Percentiles rank a stretch among this genome's conserved stretches.
phyloP scores from a whole-genome alignment of 2,113 vertebrate species.

The Elanus axillaris region DNA sequence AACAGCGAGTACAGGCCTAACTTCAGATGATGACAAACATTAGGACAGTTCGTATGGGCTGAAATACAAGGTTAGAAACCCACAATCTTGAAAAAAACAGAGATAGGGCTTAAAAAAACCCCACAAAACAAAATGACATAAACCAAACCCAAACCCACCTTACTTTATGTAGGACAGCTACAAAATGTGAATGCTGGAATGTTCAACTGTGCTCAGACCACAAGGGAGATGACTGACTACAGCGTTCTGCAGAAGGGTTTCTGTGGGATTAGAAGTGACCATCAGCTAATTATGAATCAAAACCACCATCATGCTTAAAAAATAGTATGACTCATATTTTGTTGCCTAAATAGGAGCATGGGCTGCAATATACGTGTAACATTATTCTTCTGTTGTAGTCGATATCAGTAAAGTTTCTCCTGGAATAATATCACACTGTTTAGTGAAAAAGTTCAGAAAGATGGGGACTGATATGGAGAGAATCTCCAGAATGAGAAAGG shows the following conservation, averaged over 20 bases:
- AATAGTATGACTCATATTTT: not conserved
- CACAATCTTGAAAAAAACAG: not conserved
- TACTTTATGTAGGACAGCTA: not conserved
- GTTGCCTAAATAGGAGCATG: not conserved
- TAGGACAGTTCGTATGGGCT: fast-evolving
- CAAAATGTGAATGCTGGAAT: not conserved
- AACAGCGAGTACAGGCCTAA: not conserved
- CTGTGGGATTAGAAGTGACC: not conserved
- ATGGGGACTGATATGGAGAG: not conserved
- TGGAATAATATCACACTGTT: not conserved
- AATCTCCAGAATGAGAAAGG: not conserved
- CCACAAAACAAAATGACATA: not conserved
- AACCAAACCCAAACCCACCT: too few species aligned
- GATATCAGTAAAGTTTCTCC: not conserved
- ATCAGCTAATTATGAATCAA: not conserved
- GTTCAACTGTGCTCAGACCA: not conserved
- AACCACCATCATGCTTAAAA: not conserved
- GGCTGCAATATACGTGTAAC: not conserved
- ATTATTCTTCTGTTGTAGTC: not conserved
- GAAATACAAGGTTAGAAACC: not conserved
- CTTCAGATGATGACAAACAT: not conserved
- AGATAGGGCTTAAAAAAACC: not conserved
- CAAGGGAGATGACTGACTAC: not conserved
- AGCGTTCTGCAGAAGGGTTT: not conserved
- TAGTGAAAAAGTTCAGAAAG: not conserved